Evolutionary conservation across 1,140 invertebrate genomes (phyloP).

Genomic region (Dreissena polymorpha): DNA sequence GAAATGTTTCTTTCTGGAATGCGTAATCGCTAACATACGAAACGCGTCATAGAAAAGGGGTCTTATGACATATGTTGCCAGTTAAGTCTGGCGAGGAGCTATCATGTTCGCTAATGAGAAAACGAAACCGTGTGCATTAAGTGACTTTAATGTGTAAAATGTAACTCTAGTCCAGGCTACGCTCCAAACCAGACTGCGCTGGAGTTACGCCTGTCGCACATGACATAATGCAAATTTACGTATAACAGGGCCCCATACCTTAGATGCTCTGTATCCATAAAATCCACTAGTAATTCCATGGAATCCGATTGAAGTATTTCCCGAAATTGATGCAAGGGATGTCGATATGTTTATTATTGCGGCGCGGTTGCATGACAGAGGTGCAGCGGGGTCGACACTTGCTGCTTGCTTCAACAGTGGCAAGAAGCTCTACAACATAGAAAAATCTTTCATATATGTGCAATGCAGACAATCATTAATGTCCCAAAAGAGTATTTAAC

Average conservation of each 20-base stretch:
- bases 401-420: slow-evolving; percentile 16
- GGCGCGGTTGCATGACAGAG: slow-evolving; percentile 1
- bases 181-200: no score
- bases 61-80: no score
- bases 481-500: not conserved
- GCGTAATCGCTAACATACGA: no score
- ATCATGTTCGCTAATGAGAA: no score
- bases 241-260: not conserved
- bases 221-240: not conserved
- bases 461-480: not conserved
- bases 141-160: no score
- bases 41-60: no score
- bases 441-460: not conserved
- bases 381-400: not conserved
- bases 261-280: slow-evolving; percentile 10
- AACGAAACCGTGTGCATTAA: no score
- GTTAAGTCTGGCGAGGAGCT: no score
- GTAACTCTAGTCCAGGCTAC: no score
- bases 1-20: no score
- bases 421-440: not conserved
- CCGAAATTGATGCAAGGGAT: not conserved
- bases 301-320: not conserved
- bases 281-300: not conserved
- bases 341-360: slow-evolving; percentile 6
- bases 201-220: no score